Conservation (phyloP, 2,113 vertebrate genomes). For the Falcunculus frontatus region DNA sequence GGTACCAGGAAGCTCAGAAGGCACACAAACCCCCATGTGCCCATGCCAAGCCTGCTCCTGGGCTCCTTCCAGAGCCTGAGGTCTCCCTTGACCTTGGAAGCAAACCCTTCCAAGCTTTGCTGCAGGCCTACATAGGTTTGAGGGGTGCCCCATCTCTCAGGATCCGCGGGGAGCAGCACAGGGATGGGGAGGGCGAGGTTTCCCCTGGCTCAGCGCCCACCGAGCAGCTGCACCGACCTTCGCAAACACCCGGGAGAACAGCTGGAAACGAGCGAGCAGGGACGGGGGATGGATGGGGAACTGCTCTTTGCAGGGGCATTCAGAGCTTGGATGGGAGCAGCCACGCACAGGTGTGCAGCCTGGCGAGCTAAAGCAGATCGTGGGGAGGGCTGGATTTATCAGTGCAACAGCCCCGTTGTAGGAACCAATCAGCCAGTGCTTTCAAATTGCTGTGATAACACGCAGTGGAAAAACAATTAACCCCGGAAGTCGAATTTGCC, state of each 20-base stretch:
- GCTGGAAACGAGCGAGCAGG: neutral
- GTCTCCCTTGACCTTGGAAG: neutral
- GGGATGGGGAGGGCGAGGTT: neutral
- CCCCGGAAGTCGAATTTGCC: neutral
- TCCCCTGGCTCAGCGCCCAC: neutral
- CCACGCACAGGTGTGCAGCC: neutral
- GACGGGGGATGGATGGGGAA: rapidly evolving
- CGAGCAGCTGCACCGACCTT: neutral
- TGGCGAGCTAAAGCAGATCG: neutral
- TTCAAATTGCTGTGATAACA: neutral
- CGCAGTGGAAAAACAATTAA: neutral
- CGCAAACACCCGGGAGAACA: neutral
- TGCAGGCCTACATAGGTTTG: too few species aligned
- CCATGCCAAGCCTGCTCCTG: neutral
- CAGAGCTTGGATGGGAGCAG: neutral
- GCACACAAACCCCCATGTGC: rapidly evolving
- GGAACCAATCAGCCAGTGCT: neutral
- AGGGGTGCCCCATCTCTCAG: neutral
- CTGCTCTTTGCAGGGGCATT: neutral
- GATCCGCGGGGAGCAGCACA: neutral
- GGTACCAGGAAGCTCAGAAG: neutral
- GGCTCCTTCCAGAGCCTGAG: neutral
- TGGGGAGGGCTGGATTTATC: neutral
- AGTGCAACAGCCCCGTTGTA: neutral
- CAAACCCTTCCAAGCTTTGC: neutral